Base-by-base conservation (phyloP, 2,797 vertebrate species). In the Odontamblyopus rebecca region DNA sequence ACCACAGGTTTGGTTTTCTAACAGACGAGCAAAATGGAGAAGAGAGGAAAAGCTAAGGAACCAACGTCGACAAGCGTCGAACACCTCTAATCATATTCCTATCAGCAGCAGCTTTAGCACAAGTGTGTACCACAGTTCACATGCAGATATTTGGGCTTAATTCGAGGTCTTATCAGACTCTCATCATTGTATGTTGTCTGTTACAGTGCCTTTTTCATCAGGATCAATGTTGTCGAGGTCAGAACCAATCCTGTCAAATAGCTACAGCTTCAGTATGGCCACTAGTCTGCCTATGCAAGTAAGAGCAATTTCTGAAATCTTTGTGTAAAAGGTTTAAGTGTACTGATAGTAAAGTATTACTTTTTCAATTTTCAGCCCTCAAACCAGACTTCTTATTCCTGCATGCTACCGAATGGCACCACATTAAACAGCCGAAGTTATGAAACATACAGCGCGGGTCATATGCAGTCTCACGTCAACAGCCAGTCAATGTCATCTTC, bases 271-370 rank as follows among this genome's bases (percentile, higher is more conserved):
- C 92, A 98, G 96, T 81, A 98, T 99, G 98, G 95, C 96, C 56
- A 97, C 97, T 90, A 98, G 97, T 90, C 95, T 99, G 92, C 96
- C 98, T 93, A 97, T 99, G 95, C 98, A 99, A 95, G 97, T 99
- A 93, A 94, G 96, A 61, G 12, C 19, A 5, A 18, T 4, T n/a
- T 35, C 16, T 56, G 12, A 8, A 53, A 4, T 13, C 12, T 68
- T 32, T 35, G 11, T 57, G 44, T 7, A n/a, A 38, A 68, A 68
- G 16, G 29, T 51, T 38, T 16, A 23, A n/a, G 5, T 26, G 26
- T 44, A 6, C 13, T 3, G 12, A 26, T 59, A 18, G 1, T n/a
- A 56, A 38, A 77, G 12, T 0, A 41, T 75, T 71, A 0, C 38
- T 69, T 82, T n/a, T 79, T 85, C 23, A 81, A 27, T 78, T 86